Evolutionary conservation across 1,140 invertebrate genomes (phyloP).

Genomic region (Eriosoma lanigerum): DNA sequence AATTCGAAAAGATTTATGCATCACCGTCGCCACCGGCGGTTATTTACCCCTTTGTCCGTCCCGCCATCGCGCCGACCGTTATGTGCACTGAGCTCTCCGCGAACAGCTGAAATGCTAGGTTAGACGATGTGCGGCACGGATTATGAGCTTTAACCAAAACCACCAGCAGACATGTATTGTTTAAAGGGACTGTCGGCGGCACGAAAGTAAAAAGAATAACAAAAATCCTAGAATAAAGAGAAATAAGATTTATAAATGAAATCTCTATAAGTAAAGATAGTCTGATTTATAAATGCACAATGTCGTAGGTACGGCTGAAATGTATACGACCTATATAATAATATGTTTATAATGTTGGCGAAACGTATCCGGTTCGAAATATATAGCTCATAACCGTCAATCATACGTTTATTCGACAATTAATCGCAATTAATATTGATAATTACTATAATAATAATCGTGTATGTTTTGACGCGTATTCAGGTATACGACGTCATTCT

Average conservation of each 20-base stretch:
- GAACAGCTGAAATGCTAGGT: constrained; percentile 13
- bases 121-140: constrained; percentile 19
- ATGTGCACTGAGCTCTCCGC: too few species aligned
- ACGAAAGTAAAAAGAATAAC: neutral
- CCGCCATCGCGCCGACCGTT: neutral
- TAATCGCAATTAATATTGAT: too few species aligned
- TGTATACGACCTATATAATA: neutral
- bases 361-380: neutral
- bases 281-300: neutral
- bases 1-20: constrained; percentile 33
- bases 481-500: too few species aligned
- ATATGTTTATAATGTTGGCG: neutral
- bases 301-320: too few species aligned
- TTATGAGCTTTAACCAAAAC: constrained; percentile 27
- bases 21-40: neutral
- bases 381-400: too few species aligned
- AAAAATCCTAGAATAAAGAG: neutral
- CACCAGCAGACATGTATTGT: constrained; percentile 4
- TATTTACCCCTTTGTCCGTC: neutral
- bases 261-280: neutral
- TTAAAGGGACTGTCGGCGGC: constrained; percentile 6
- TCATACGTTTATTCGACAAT: too few species aligned
- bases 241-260: constrained; percentile 5
- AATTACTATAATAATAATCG: too few species aligned
- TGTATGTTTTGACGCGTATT: too few species aligned